A percentile compares a stretch with the other conserved stretches of the same genome.
These are phyloP conservation scores for Meta bourneti DNA, from an alignment of 2,888 invertebrate species.

Conservation along the genomic window DNA sequence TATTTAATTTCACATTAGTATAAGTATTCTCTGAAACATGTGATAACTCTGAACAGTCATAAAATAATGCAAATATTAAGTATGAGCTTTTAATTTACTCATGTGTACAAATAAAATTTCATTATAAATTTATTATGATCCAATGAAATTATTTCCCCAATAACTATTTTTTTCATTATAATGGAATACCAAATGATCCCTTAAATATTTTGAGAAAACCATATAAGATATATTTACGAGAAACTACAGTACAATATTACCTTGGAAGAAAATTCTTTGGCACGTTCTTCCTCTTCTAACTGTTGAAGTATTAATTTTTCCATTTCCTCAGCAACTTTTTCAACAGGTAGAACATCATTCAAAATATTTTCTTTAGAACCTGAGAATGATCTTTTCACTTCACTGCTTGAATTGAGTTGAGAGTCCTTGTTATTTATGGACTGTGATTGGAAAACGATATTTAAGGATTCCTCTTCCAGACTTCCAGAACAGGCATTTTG, in stretches of 20 bases:
- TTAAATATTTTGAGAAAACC: too few species aligned
- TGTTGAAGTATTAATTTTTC: constrained; percentile 73
- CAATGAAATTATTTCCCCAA: too few species aligned
- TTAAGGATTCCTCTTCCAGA: constrained; percentile 28
- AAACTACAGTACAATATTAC: constrained; percentile 15
- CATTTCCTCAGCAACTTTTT: constrained; percentile 74
- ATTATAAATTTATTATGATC: too few species aligned
- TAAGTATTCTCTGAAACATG: too few species aligned
- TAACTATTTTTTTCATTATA: too few species aligned
- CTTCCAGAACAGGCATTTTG: neutral
- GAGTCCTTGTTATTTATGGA: neutral
- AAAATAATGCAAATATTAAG: too few species aligned
- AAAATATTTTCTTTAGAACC: neutral
- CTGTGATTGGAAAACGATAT: constrained; percentile 60
- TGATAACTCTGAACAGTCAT: too few species aligned
- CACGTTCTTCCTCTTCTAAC: constrained; percentile 70
- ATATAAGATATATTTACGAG: too few species aligned
- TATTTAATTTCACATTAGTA: too few species aligned
- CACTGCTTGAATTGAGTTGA: neutral
- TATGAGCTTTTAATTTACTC: too few species aligned
- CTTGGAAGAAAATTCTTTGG: constrained; percentile 58
- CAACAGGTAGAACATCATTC: constrained; percentile 67
- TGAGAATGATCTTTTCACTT: neutral
- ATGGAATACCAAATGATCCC: too few species aligned
- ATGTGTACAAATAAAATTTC: too few species aligned